A percentile compares a stretch with the other conserved stretches of the same genome.
Conservation (phyloP, 2,113 vertebrate genomes). For the Zosterops japonicus region DNA sequence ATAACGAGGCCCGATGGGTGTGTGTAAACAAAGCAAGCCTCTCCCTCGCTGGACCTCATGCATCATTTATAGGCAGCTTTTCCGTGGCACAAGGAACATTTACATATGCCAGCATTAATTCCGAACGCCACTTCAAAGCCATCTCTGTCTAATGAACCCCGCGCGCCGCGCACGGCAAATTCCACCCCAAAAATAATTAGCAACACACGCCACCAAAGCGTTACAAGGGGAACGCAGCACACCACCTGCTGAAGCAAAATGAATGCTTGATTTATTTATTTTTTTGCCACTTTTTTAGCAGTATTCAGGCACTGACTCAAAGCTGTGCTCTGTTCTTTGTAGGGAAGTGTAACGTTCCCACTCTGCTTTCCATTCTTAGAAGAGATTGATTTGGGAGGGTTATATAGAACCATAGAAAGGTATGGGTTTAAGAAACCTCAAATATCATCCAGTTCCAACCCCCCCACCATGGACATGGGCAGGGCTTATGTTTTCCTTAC, state of each 20-base stretch:
- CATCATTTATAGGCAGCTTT: slow-evolving; percentile 60
- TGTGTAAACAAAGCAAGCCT: slow-evolving; percentile 44
- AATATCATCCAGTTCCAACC: background rate
- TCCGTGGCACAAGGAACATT: slow-evolving; percentile 34
- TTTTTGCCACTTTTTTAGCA: slow-evolving; percentile 39
- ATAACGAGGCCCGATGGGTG: slow-evolving; percentile 1
- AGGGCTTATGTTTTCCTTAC: background rate
- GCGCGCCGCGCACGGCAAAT: background rate
- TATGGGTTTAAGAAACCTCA: background rate
- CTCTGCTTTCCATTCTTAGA: background rate
- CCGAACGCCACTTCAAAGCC: slow-evolving; percentile 58
- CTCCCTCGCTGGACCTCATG: slow-evolving; percentile 45
- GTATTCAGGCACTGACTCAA: slow-evolving; percentile 10
- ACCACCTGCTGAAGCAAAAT: slow-evolving; percentile 65
- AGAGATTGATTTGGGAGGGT: background rate
- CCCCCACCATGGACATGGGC: background rate
- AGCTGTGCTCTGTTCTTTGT: slow-evolving; percentile 21
- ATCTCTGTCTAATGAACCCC: slow-evolving; percentile 57
- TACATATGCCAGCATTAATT: slow-evolving; percentile 63
- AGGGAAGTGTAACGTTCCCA: background rate
- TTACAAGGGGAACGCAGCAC: slow-evolving; percentile 28
- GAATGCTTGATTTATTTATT: slow-evolving; percentile 49
- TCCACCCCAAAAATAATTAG: slow-evolving; percentile 64
- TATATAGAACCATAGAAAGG: background rate
- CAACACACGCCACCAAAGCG: slow-evolving; percentile 35